Conservation (phyloP, 1,140 invertebrate genomes). For the Drosophila ironensis region DNA sequence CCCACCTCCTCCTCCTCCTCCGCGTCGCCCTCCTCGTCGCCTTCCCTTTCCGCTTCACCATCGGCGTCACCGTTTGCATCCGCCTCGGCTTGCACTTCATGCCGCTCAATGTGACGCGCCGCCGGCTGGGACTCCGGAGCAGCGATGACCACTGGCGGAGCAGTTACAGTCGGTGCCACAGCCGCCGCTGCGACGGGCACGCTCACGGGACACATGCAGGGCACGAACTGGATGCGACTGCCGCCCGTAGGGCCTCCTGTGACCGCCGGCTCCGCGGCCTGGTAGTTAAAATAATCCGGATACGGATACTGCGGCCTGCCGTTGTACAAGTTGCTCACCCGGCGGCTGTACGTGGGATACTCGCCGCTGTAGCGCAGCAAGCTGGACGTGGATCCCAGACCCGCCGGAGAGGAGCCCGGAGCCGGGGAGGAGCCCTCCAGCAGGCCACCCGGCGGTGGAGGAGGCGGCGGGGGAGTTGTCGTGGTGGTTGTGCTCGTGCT, state of each 20-base stretch:
- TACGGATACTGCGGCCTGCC: slow-evolving; percentile 72
- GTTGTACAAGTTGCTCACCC: slow-evolving; percentile 68
- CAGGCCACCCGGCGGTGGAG: slow-evolving; percentile 23
- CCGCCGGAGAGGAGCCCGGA: not conserved
- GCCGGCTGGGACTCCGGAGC: not conserved
- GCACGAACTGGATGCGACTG: slow-evolving; percentile 69
- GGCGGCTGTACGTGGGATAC: slow-evolving; percentile 68
- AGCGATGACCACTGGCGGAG: slow-evolving; percentile 15
- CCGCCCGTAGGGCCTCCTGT: slow-evolving; percentile 8
- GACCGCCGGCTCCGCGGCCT: slow-evolving; percentile 35
- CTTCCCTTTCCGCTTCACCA: not conserved
- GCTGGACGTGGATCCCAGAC: not conserved
- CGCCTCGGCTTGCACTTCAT: slow-evolving; percentile 28
- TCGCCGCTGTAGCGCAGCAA: slow-evolving; percentile 43
- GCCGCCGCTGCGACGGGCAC: slow-evolving; percentile 38
- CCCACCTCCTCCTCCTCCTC: slow-evolving; percentile 13
- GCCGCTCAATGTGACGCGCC: slow-evolving; percentile 58
- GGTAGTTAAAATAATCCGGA: slow-evolving; percentile 76
- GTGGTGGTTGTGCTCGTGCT: slow-evolving; percentile 35
- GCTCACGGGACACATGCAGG: slow-evolving; percentile 78
- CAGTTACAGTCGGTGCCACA: slow-evolving; percentile 8
- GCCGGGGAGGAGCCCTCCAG: not conserved
- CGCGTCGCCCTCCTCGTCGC: slow-evolving; percentile 6
- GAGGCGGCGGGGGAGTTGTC: slow-evolving; percentile 17
- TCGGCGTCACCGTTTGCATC: slow-evolving; percentile 8